Percentiles rank a stretch among this genome's conserved stretches.
Conservation (phyloP, 1,140 invertebrate genomes). For the Cherax destructor region DNA sequence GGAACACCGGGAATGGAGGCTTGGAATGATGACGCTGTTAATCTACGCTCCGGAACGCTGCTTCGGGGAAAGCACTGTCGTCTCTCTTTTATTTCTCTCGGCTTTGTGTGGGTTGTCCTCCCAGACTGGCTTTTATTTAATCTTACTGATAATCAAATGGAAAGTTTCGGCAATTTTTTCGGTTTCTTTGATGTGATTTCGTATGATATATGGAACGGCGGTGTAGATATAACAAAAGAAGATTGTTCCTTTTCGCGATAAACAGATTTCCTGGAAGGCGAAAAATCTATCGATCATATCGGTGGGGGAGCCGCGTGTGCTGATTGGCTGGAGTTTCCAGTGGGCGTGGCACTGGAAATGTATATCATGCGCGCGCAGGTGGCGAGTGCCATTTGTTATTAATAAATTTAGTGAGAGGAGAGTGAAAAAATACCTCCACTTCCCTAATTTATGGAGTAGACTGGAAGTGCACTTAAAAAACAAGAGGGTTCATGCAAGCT, state of each 20-base stretch:
- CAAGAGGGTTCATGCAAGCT: too few relatives aligned
- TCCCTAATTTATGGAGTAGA: too few relatives aligned
- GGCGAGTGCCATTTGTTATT: not conserved
- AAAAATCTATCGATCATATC: slow-evolving; percentile 40
- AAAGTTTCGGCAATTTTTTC: not conserved
- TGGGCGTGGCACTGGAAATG: slow-evolving; percentile 7
- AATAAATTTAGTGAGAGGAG: too few relatives aligned
- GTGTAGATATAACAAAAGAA: not conserved
- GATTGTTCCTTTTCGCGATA: not conserved
- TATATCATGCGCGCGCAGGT: not conserved
- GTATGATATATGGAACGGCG: not conserved
- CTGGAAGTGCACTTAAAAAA: too few relatives aligned
- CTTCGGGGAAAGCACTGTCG: slow-evolving; percentile 29
- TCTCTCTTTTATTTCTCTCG: slow-evolving; percentile 16
- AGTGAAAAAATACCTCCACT: too few relatives aligned
- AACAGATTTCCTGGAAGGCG: slow-evolving; percentile 33
- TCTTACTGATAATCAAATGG: not conserved
- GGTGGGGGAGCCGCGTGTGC: not conserved
- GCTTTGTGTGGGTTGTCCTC: not conserved
- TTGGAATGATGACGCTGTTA: slow-evolving; percentile 39
- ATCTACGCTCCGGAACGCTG: slow-evolving; percentile 42
- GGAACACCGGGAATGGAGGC: slow-evolving; percentile 40
- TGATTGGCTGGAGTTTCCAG: slow-evolving; percentile 3
- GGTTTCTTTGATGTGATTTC: not conserved
- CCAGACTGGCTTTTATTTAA: not conserved